Conservation (phyloP, 2,888 invertebrate genomes). For the Amiota communis region DNA sequence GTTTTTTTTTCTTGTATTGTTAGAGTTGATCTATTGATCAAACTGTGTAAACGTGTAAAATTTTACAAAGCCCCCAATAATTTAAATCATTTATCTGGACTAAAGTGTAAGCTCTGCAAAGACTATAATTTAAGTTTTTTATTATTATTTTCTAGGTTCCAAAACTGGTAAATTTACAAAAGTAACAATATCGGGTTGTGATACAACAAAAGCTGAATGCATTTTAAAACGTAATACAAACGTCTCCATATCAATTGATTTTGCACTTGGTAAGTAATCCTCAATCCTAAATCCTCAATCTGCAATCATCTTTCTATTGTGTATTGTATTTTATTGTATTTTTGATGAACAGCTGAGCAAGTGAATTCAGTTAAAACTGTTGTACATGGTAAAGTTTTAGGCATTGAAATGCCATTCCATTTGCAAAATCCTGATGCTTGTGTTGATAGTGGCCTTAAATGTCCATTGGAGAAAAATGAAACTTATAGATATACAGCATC, state of each 20-base stretch:
- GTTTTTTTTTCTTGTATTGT: too few relatives aligned
- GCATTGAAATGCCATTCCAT: slow-evolving; percentile 82
- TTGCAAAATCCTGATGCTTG: slow-evolving; percentile 84
- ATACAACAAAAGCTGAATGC: slow-evolving; percentile 76
- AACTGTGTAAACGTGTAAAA: too few relatives aligned
- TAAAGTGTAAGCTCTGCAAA: too few relatives aligned
- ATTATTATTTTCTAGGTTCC: slow-evolving; percentile 75
- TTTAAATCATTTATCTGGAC: too few relatives aligned
- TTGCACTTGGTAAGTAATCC: slow-evolving; percentile 77
- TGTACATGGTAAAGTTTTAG: slow-evolving; percentile 84
- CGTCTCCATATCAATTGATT: slow-evolving; percentile 78
- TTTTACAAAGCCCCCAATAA: too few relatives aligned
- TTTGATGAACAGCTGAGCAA: slow-evolving; percentile 73
- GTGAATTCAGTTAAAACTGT: slow-evolving; percentile 76
- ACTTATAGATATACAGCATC: slow-evolving; percentile 72
- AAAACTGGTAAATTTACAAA: slow-evolving; percentile 76
- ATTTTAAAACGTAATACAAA: slow-evolving; percentile 78
- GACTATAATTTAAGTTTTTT: not conserved
- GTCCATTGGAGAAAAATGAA: slow-evolving; percentile 78
- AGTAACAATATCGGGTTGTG: slow-evolving; percentile 78
- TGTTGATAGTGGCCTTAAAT: slow-evolving; percentile 78
- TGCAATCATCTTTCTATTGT: too few relatives aligned
- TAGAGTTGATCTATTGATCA: too few relatives aligned
- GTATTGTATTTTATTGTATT: too few relatives aligned
- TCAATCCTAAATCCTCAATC: not conserved